phyloP scores from a whole-genome alignment of 2,113 vertebrate genomes.

The Nibea coibor region DNA sequence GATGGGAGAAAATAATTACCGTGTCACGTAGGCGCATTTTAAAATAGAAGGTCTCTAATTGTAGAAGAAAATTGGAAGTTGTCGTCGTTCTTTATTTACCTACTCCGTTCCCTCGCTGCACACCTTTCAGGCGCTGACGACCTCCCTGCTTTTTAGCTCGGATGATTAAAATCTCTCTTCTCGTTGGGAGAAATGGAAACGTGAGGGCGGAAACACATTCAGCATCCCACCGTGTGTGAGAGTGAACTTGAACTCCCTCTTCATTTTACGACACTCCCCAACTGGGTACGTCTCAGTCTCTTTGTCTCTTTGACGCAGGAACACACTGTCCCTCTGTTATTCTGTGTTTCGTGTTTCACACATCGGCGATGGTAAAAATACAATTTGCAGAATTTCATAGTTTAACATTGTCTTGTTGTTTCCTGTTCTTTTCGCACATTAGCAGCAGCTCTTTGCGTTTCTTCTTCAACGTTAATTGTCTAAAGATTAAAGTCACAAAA shows the following conservation, averaged over 20 bases:
- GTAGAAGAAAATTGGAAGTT: conserved; percentile 19
- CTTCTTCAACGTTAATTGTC: too few species aligned
- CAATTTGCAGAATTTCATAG: not conserved
- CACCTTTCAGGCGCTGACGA: not conserved
- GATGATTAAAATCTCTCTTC: conserved; percentile 23
- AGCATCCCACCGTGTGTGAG: not conserved
- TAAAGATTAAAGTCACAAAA: too few species aligned
- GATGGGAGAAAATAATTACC: not conserved
- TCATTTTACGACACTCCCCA: not conserved
- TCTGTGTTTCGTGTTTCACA: not conserved
- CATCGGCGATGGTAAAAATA: not conserved
- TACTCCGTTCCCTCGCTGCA: not conserved
- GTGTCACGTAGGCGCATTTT: not conserved
- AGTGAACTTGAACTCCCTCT: conserved; percentile 13
- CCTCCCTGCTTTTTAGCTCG: conserved; percentile 6
- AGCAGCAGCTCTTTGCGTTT: too few species aligned
- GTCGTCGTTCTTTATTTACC: not conserved
- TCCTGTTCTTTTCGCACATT: too few species aligned
- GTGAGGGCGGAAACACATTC: conserved; percentile 19
- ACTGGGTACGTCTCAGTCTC: not conserved
- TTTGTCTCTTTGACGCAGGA: conserved; percentile 31
- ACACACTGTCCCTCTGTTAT: not conserved
- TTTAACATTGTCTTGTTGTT: too few species aligned
- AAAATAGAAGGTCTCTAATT: not conserved
- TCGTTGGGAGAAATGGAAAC: conserved; percentile 20